phyloP scores from a whole-genome alignment of 2,797 vertebrate genomes.

The Cuniculus paca region DNA sequence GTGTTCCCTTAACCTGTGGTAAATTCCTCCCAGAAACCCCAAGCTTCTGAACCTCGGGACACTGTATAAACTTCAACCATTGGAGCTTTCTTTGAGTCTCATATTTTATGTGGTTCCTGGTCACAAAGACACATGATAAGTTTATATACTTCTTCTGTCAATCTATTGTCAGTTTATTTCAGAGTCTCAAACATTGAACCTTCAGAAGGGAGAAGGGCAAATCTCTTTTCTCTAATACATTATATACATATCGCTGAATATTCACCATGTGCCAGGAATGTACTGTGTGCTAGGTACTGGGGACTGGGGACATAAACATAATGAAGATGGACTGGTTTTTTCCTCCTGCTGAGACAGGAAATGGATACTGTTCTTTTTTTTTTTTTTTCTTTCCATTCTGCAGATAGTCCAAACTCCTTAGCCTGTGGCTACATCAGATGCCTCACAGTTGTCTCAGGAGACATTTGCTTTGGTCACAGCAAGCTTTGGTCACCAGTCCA shows the following conservation, averaged over 20 bases:
- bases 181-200: neutral
- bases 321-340: neutral
- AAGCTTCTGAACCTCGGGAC: neutral
- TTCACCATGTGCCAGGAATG: neutral
- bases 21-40: neutral
- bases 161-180: neutral
- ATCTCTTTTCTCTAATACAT: no score
- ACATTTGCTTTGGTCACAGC: neutral
- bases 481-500: neutral
- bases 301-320: rapidly evolving
- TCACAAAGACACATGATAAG: neutral
- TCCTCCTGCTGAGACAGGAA: neutral
- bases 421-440: neutral
- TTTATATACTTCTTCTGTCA: neutral
- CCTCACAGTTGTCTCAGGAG: neutral
- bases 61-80: neutral
- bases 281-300: neutral
- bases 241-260: neutral
- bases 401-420: neutral
- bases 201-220: neutral
- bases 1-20: neutral
- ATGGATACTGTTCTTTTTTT: neutral
- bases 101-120: neutral
- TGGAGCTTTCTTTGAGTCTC: neutral
- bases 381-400: neutral